Evolutionary conservation across 1,140 invertebrate genomes (phyloP), one percentile per base, ranked within the genome.

Genomic region (Globodera ellingtonae): DNA sequence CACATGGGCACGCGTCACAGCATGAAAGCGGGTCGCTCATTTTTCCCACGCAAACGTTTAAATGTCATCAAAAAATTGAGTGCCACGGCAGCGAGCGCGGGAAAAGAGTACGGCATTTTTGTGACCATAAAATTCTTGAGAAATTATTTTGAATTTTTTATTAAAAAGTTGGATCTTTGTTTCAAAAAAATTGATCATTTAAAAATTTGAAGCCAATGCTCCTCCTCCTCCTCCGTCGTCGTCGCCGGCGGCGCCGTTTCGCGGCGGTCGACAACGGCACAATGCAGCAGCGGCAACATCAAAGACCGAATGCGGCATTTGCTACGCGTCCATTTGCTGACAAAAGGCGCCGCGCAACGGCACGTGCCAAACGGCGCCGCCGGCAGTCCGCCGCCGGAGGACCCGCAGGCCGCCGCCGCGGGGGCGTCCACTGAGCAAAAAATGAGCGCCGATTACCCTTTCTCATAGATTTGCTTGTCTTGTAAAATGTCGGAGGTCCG

Each of bases 1-100:
- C 86, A 88, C 74, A 89, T 88, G 84, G 75, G 82, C 48, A 88
- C 86, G 9, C 77, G 83, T 8, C 83, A 84, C 71, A 80, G 84
- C 75, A 47, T 70, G 74, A 84, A 84, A 74, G 84, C 83, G 35
- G 84, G 48, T 2, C 79, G 70, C 13, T 67, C 82, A 21, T 82
- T 83, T 21, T 76, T 82, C 18, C 80, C 83, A 9, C 77, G 79
- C 15, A 59, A 79, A 48, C 81, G 83, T 8, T 52, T 35, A 21
- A 74, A 24, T 50, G 79, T 15, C 77, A 71, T 71, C 77, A 74
- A 48, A 15, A 79, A 79, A 44, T n/a, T 48, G 13, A 6, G 2
- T 35, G 67, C 24, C 67, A 7, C 24, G 2, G 67, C 9, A 44
- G 24, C 9, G 67, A 21, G 6, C 24, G 46, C 24, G 35, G 8